A percentile compares a stretch with the other conserved stretches of the same genome.
Evolutionary conservation across 2,888 invertebrate genomes (phyloP).

Genomic region (Macropis europaea): DNA sequence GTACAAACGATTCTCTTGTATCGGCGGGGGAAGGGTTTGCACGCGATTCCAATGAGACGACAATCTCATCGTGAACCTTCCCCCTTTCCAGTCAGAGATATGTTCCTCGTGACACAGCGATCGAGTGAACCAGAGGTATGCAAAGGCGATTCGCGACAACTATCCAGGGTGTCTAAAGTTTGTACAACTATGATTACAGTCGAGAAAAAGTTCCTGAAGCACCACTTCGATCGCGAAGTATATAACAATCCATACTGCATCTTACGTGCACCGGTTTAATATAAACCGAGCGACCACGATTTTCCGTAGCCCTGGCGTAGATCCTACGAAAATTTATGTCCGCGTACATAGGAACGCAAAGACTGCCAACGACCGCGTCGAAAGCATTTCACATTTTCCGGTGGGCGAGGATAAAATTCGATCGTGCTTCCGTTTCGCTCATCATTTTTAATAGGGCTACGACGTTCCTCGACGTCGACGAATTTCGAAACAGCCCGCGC

Average conservation of each 20-base stretch:
- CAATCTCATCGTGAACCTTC: too few species aligned
- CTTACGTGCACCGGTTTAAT: slow-evolving; percentile 66
- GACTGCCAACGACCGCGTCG: too few species aligned
- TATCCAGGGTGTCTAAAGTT: not conserved
- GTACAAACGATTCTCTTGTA: slow-evolving; percentile 24
- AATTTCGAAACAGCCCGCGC: not conserved
- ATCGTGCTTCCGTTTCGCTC: not conserved
- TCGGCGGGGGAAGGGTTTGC: not conserved
- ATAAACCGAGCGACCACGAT: slow-evolving; percentile 64
- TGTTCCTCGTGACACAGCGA: not conserved
- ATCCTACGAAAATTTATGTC: slow-evolving; percentile 6
- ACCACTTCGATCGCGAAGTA: slow-evolving; percentile 26
- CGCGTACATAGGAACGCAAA: slow-evolving; percentile 7
- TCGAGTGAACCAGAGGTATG: not conserved
- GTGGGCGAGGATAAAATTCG: too few species aligned
- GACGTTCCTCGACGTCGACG: slow-evolving; percentile 6
- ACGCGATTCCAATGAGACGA: too few species aligned
- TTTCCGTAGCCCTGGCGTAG: slow-evolving; percentile 8
- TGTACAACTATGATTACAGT: not conserved
- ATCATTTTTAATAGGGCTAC: not conserved
- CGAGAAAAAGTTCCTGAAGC: slow-evolving; percentile 10
- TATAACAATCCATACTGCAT: not conserved
- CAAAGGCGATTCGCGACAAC: not conserved
- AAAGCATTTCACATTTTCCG: too few species aligned
- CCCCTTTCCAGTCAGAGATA: not conserved